Conservation (phyloP, 2,113 vertebrate species). For the Ptyas mucosa region DNA sequence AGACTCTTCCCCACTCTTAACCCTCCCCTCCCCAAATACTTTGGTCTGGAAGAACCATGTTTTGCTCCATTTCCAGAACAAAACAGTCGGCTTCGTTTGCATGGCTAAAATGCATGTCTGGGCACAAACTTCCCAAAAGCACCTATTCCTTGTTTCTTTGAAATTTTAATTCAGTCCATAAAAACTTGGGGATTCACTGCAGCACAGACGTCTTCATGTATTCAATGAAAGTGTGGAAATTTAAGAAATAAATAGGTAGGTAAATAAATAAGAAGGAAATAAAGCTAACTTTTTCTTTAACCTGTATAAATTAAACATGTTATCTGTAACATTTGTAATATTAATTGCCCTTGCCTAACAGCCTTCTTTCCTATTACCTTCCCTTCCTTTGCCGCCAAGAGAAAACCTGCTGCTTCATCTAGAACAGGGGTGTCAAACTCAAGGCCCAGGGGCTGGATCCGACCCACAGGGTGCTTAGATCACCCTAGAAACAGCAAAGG, state of each 20-base stretch:
- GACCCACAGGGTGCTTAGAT: too few species aligned
- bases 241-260: neutral
- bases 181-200: neutral
- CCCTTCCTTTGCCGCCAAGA: neutral
- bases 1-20: neutral
- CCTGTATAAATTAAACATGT: neutral
- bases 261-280: neutral
- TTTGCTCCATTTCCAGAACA: neutral
- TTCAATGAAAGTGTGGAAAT: neutral
- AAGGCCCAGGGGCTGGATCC: too few species aligned
- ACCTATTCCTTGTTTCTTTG: neutral
- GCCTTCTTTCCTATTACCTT: neutral
- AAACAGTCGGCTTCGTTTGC: neutral
- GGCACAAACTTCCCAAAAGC: neutral
- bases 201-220: neutral
- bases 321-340: neutral
- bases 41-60: neutral
- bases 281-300: neutral
- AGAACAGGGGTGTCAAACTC: neutral
- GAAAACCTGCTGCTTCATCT: neutral
- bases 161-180: neutral
- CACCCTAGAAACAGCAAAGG: too few species aligned
- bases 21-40: neutral
- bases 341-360: neutral
- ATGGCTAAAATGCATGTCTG: neutral